Base-by-base conservation (phyloP, 2,113 vertebrate species). In the Tachycineta bicolor region DNA sequence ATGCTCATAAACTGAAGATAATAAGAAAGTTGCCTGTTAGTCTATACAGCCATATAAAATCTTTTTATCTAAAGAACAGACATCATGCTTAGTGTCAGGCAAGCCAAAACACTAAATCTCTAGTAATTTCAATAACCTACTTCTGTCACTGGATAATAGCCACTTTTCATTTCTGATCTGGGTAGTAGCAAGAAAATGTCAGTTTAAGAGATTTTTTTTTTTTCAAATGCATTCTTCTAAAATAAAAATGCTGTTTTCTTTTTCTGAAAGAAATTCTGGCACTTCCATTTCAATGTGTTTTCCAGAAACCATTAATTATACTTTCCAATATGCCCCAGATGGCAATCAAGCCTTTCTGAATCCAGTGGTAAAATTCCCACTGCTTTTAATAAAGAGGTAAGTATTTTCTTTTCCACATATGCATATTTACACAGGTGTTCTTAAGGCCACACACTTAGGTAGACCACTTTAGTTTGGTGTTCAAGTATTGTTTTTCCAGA, bases 81-180 rank as follows among this genome's bases (percentile, higher is more conserved):
- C 68, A 67, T 53, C 50, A 63, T 14, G 12, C 26, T 60, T 81
- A 52, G 34, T 70, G 56, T 75, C 65, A 76, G 56, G n/a, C 56
- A 67, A 34, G 19, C 43, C 78, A 83, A 21, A 93, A 83, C 1
- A 11, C 31, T 88, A 65, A 83, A 63, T 41, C 34, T 34, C 20
- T 37, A 78, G 73, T 63, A 77, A 92, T 84, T 95, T 84, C 93
- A 89, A 52, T 75, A 81, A 82, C 56, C 68, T 78, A 84, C 16
- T 89, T 78, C 37, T 82, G 16, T 77, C 77, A 81, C 52, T 75
- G 68, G 64, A 52, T 90, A 84, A 92, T 24, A 94, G 39, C 47
- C 19, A 47, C 23, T 41, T 89, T 87, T 90, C 47, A 59, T 28
- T 89, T 81, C 41, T 94, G 47, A 58, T 79, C 19, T 63, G 59